Conservation (phyloP, 2,888 invertebrate species). For the Morinoia aosen region DNA sequence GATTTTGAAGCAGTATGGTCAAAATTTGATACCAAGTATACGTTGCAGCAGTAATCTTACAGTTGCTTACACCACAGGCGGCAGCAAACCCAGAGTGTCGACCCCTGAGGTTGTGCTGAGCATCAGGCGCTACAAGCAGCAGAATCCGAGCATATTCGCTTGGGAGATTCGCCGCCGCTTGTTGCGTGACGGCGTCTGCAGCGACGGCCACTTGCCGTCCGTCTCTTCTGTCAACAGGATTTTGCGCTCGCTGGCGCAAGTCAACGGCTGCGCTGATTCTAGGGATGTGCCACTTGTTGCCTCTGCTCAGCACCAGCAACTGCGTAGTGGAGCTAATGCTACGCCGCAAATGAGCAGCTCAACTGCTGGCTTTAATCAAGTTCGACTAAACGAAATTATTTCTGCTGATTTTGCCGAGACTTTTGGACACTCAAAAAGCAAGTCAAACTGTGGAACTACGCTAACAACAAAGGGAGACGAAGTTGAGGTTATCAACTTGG, state of each 20-base stretch:
- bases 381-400: background rate
- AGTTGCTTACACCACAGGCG: constrained; percentile 54
- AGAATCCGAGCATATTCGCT: constrained; percentile 65
- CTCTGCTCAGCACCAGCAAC: background rate
- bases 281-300: background rate
- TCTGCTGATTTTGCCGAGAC: background rate
- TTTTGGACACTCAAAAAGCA: background rate
- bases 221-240: constrained; percentile 67
- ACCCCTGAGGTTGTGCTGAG: constrained; percentile 63
- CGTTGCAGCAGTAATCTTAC: background rate
- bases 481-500: background rate
- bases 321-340: background rate
- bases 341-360: background rate
- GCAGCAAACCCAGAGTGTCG: constrained; percentile 66
- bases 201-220: constrained; percentile 64
- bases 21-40: background rate
- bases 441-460: background rate
- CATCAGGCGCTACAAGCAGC: constrained; percentile 63
- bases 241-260: constrained; percentile 53
- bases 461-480: background rate
- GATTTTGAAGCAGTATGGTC: background rate
- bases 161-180: constrained; percentile 66
- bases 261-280: background rate
- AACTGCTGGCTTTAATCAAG: background rate
- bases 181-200: constrained; percentile 63